Evolutionary conservation across 2,888 invertebrate species (phyloP), one percentile per base, ranked within the genome.

Genomic region (Alsophila aescularia): DNA sequence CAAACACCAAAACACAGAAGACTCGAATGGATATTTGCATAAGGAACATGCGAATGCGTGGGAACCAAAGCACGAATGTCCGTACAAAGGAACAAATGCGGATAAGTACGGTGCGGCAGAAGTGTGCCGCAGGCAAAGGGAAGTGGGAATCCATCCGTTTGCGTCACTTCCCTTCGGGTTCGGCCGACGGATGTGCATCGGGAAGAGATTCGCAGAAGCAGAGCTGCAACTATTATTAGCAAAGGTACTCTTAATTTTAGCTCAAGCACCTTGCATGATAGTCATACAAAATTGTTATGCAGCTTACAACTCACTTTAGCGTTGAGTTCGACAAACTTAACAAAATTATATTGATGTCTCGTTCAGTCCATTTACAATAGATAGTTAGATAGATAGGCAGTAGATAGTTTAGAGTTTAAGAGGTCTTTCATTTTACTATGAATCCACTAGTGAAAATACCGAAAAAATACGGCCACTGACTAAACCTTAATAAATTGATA

Each of bases 201-300:
- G 96, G 42, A 93, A 95, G 69, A 90, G 96, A 72, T 96, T 96
- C 81, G 96, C 96, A 13, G 96, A 96, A 85, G 94, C 95, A 43
- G 96, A 96, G 83, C 83, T 96, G 67, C 94, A 95, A 71, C 93
- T 95, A 61, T 81, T 96, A 67, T 77, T 96, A 40, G 94, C 95
- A n/a, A 95, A 95, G 93, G 95, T 95, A n/a, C 2, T 27, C 2
- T 8, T 18, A 24, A 24, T 9, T 8, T 29, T n/a, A 18, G 5
- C 18, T 18, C n/a, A 2, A 3, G 13, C 32, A 10, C n/a, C n/a
- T 35, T 13, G 13, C 9, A 37, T 12, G 24, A 24, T 7, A 24
- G 24, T 24, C 24, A 24, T 6, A 24, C 24, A 24, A 24, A 24
- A 1, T 24, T 8, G 24, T 24, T 24, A 7, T 24, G 8, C 24